Percentiles rank a stretch among this genome's conserved stretches.
Conservation (phyloP, 2,113 vertebrate species). For the Corynorhinus townsendii region DNA sequence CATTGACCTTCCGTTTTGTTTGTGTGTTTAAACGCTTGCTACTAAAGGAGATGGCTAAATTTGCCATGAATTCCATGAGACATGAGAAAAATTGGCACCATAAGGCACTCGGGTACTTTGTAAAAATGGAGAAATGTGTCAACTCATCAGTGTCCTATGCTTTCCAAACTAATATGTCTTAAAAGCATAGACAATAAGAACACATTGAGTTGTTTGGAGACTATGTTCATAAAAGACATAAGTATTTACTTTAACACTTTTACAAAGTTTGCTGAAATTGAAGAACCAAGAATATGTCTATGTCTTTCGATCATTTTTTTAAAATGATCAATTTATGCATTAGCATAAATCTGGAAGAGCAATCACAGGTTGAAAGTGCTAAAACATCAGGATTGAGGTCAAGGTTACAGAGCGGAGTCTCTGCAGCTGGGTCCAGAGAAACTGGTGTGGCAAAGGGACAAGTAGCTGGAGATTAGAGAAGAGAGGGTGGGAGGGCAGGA, state of each 20-base stretch:
- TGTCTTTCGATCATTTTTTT: neutral
- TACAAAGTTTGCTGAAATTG: neutral
- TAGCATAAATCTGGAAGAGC: neutral
- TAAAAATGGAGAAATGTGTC: neutral
- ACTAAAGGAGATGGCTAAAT: neutral
- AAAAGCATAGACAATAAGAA: neutral
- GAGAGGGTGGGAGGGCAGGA: accelerated
- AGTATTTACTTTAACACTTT: neutral
- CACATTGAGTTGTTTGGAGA: neutral
- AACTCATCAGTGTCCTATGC: neutral
- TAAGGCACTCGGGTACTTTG: neutral
- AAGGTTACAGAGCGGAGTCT: neutral
- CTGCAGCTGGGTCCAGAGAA: neutral
- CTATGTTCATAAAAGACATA: neutral
- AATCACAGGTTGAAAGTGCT: neutral
- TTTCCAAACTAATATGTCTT: neutral
- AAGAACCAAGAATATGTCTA: neutral
- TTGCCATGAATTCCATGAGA: neutral
- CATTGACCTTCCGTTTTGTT: neutral
- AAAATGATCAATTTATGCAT: neutral
- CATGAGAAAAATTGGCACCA: neutral
- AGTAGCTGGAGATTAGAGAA: neutral
- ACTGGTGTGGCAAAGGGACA: neutral
- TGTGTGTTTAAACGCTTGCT: neutral
- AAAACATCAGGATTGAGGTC: neutral